Evolutionary conservation across 92 coral and sea anemone species (phyloP).

Genomic region (Epizoanthus rinbou): DNA sequence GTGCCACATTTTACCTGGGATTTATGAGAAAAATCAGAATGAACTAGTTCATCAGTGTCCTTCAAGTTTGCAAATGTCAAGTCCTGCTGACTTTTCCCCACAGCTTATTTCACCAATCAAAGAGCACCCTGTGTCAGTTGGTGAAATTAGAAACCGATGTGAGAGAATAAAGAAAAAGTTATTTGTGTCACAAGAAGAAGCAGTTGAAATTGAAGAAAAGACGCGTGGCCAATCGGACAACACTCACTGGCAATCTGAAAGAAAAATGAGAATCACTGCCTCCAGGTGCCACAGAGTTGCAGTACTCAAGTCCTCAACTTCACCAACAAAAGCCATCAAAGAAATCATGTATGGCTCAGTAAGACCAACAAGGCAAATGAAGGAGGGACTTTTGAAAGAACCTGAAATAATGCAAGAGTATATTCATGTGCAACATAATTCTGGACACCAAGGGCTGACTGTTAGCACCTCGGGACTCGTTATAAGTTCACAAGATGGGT

Average conservation of each 20-base stretch:
- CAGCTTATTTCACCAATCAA: constrained; percentile 37
- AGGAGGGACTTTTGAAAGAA: constrained; percentile 35
- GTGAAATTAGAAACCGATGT: constrained; percentile 17
- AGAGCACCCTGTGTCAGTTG: constrained; percentile 30
- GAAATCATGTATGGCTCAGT: constrained; percentile 14
- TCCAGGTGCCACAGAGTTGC: constrained; percentile 39
- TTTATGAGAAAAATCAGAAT: constrained; percentile 5
- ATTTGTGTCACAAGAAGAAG: constrained; percentile 5
- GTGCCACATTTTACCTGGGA: constrained; percentile 26
- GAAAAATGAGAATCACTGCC: constrained; percentile 39
- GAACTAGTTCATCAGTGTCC: constrained; percentile 10
- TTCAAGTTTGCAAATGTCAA: not conserved
- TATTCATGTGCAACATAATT: constrained; percentile 22
- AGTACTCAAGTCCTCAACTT: constrained; percentile 13
- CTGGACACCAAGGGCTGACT: constrained; percentile 17
- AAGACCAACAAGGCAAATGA: constrained; percentile 36
- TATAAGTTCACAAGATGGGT: constrained; percentile 33
- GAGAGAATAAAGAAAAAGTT: constrained; percentile 33
- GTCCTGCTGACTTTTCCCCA: constrained; percentile 3
- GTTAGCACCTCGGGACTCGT: constrained; percentile 15
- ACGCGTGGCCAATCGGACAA: constrained; percentile 23
- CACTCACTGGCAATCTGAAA: not conserved
- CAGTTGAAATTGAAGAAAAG: not conserved
- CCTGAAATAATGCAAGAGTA: constrained; percentile 32
- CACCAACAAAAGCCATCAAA: constrained; percentile 44